Evolutionary conservation across 2,888 invertebrate genomes (phyloP).

Genomic region (Andrena fulva): DNA sequence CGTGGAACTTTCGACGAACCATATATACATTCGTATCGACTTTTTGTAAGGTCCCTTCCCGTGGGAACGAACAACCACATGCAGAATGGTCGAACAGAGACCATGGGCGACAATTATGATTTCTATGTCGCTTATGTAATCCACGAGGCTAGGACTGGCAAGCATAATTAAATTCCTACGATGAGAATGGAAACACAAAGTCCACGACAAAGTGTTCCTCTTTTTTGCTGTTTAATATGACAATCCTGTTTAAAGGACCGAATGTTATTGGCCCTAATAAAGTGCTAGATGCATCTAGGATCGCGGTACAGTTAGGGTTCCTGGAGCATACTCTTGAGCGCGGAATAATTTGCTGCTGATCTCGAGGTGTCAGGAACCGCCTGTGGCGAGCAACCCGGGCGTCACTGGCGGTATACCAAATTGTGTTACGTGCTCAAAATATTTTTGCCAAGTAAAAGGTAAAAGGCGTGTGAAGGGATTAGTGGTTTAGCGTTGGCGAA

Average conservation of each 20-base stretch:
- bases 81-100: neutral
- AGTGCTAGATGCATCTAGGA: neutral
- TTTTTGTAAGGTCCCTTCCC: neutral
- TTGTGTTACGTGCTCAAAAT: neutral
- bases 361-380: neutral
- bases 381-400: constrained; percentile 30
- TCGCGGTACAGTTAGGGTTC: neutral
- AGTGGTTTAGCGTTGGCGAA: neutral
- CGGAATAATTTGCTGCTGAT: neutral
- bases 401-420: neutral
- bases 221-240: neutral
- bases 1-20: neutral
- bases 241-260: neutral
- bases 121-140: constrained; percentile 71
- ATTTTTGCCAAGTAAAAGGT: neutral
- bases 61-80: constrained; percentile 20
- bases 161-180: neutral
- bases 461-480: neutral
- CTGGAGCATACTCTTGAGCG: neutral
- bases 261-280: constrained; percentile 10
- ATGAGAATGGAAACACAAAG: neutral
- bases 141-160: neutral
- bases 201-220: too few species aligned
- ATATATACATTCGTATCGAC: constrained; percentile 1
- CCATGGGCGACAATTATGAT: constrained; percentile 61